phyloP scores from a whole-genome alignment of 2,113 vertebrate species.

The Enhydra lutris region DNA sequence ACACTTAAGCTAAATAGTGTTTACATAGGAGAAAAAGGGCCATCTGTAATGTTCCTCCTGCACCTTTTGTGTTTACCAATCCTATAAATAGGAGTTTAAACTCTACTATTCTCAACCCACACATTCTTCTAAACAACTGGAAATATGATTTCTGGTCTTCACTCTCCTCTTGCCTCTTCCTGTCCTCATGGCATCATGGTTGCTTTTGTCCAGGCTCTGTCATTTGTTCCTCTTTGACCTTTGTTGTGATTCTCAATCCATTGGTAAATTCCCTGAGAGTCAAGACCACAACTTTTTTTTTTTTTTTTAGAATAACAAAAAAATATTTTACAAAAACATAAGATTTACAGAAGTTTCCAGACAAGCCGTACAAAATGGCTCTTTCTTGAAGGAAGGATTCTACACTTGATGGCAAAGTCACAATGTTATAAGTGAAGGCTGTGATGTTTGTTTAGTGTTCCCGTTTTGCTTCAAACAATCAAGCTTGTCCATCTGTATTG shows the following conservation, averaged over 20 bases:
- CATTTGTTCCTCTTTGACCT: not conserved
- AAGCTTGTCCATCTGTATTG: constrained; percentile 85
- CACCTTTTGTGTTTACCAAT: not conserved
- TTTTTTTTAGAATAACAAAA: constrained; percentile 88
- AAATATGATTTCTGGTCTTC: not conserved
- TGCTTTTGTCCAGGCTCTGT: not conserved
- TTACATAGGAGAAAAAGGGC: constrained; percentile 35
- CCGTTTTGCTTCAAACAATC: constrained; percentile 83
- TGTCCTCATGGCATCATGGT: not conserved
- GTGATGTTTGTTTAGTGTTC: constrained; percentile 69
- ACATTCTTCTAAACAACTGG: not conserved
- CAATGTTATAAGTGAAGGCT: constrained; percentile 84
- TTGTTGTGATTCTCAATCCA: not conserved
- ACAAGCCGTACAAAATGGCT: constrained; percentile 79
- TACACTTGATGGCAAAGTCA: constrained; percentile 87
- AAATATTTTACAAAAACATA: constrained; percentile 93
- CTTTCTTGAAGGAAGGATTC: constrained; percentile 82
- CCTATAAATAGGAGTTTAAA: constrained; percentile 33
- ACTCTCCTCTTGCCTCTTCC: not conserved
- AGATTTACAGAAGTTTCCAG: constrained; percentile 90
- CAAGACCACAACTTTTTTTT: not conserved
- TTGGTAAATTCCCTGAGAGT: not conserved
- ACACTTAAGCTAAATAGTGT: constrained; percentile 49
- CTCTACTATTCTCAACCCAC: not conserved
- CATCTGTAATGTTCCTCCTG: constrained; percentile 35